Evolutionary conservation across 2,888 invertebrate genomes (phyloP), one percentile per base, ranked within the genome.

Genomic region (Tipula vernalis): DNA sequence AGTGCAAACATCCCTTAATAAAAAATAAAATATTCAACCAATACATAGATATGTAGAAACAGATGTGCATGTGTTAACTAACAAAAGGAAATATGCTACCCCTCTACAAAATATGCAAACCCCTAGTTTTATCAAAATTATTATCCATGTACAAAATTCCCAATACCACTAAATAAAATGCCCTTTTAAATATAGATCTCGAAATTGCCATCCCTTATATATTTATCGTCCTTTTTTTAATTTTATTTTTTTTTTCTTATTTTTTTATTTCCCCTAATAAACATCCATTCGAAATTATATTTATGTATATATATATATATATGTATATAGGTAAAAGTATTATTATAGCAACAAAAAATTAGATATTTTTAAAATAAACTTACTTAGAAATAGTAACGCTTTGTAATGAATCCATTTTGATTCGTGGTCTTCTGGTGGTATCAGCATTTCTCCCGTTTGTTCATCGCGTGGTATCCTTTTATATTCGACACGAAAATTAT

Each of bases 371-470:
- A 18, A 85, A 44, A 18, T 47, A 87, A 87, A 90, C 90, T 90
- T 89, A 91, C 91, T 90, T 87, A 91, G 88, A 88, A 91, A 91
- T 86, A 91, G 88, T 87, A 91, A 88, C 12, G 91, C 90, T 88
- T 91, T 90, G 87, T 91, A 91, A 87, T 91, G 91, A 87, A 90
- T 89, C 91, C 91, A 91, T 88, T 91, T 91, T 42, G 91, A 91
- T 88, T 91, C 91, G 86, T 91, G 91, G 51, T 90, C 90, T 18
- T 91, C 90, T 5, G 91, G 91, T 87, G 91, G 90, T 44, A 91
- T 90, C 86, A 91, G 87, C 88, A 91, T 90, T 36, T 91, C 91
- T 8, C 91, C 91, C 87, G 90, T 89, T 36, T 42, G 28, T 87
- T 91, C 91, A 3, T 90, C 87, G 44, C 88, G 89, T 86, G 91